These are phyloP conservation scores for Anolis carolinensis DNA, from an alignment of 2,113 vertebrate species.

Conservation along the genomic window DNA sequence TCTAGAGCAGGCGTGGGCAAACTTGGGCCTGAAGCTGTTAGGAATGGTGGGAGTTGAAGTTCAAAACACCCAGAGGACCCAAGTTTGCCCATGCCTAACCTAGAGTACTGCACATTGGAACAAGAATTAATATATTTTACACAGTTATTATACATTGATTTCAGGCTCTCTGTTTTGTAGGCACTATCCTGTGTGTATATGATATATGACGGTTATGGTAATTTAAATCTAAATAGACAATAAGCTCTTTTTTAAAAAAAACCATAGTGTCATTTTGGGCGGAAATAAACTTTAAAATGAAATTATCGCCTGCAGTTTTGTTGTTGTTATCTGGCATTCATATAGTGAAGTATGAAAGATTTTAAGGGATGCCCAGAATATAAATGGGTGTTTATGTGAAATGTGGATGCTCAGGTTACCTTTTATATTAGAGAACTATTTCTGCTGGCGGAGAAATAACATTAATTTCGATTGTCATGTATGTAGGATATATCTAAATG, in stretches of 20 bases:
- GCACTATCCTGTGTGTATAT: neutral
- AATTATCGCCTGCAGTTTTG: neutral
- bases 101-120: conserved; percentile 12
- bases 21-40: too few relatives aligned
- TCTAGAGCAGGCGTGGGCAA: neutral
- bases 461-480: neutral
- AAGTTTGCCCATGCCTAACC: neutral
- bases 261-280: neutral
- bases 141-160: neutral
- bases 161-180: conserved; percentile 16
- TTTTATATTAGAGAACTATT: neutral
- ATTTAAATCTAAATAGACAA: conserved; percentile 38
- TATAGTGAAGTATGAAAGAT: neutral
- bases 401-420: neutral
- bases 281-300: conserved; percentile 13
- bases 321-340: conserved; percentile 4
- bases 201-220: neutral
- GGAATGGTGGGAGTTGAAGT: too few relatives aligned
- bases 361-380: neutral
- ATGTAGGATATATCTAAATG: too few relatives aligned
- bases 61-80: too few relatives aligned
- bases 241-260: conserved; percentile 39
- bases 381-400: too few relatives aligned
- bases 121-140: neutral
- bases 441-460: neutral